phyloP scores from a whole-genome alignment of 1,140 invertebrate genomes.

The Chironomus striatipennis region DNA sequence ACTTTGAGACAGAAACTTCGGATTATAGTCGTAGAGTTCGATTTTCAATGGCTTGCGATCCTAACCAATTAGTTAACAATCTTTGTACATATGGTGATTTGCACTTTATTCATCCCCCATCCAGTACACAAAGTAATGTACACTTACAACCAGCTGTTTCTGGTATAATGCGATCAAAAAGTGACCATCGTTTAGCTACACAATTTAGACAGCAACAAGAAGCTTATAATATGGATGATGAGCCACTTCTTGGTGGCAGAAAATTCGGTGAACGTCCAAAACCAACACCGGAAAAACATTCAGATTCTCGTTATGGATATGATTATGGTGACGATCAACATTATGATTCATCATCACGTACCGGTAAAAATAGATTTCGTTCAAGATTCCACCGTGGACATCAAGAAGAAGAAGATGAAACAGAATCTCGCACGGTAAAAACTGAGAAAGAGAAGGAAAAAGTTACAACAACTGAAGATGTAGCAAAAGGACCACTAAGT shows the following conservation, averaged over 20 bases:
- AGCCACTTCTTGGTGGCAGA: conserved; percentile 56
- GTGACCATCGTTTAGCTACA: conserved; percentile 81
- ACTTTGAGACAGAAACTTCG: conserved; percentile 80
- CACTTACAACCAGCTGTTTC: conserved; percentile 51
- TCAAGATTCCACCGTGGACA: conserved; percentile 61
- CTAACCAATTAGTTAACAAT: conserved; percentile 78
- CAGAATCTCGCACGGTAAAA: conserved; percentile 49
- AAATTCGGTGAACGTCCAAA: conserved; percentile 60
- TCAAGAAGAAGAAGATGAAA: conserved; percentile 57
- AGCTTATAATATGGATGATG: conserved; percentile 47
- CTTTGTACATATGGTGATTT: conserved; percentile 80
- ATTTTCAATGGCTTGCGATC: conserved; percentile 79
- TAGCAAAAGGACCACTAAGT: conserved; percentile 75
- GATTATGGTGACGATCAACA: conserved; percentile 58
- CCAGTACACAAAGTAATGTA: conserved; percentile 40
- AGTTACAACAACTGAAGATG: conserved; percentile 82
- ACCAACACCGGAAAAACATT: conserved; percentile 42
- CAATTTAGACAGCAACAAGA: conserved; percentile 83
- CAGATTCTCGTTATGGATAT: conserved; percentile 44
- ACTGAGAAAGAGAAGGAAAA: conserved; percentile 61
- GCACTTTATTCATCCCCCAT: conserved; percentile 56
- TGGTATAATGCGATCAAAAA: conserved; percentile 85
- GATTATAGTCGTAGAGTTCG: conserved; percentile 79
- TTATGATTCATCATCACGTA: conserved; percentile 41
- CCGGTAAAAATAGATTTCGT: conserved; percentile 53